Base-by-base conservation (phyloP, 2,113 vertebrate species). In the Arizona elegans region DNA sequence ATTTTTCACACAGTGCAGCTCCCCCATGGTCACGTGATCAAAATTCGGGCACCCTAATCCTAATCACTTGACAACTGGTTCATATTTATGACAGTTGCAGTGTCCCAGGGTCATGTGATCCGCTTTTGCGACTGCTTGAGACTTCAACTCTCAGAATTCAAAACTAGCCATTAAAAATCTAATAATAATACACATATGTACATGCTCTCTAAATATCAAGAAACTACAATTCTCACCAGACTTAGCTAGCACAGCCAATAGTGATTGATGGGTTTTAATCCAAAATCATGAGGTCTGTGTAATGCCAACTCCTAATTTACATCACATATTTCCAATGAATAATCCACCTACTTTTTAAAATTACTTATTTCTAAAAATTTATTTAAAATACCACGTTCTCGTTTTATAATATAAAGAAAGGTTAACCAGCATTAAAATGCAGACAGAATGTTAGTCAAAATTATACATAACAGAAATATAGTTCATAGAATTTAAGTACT, bases 401-500 rank as follows among this genome's bases (percentile, higher is more conserved):
- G 86, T 62, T 33, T 90, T 43, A 86, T 93, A 75, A 15, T 92
- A 88, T 8, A 86, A 5, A 8, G 65, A 92, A 95, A 12, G 23
- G 10, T 89, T 81, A 93, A 87, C 23, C 1, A 59, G 43, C 87
- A 33, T 53, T 89, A 93, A 92, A 75, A 52, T 59, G 43, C 6
- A 94, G 47, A 86, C 21, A 26, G 92, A 95, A 93, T 24, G n/a
- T 53, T 88, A 8, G 1, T 56, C 92, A 92, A 58, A 92, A 33
- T 56, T 65, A 5, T 4, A 70, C 38, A 5, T 87, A 62, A 90
- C 4, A 87, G n/a, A 8, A 56, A 86, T 54, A 62, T 52, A 4
- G 0, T 0, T 1, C 21, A 93, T 93, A 94, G 4, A 24, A 43
- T 93, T 38, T 62, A 90, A 93, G n/a, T 91, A 92, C 47, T 55